These are phyloP conservation scores for Theonella swinhoei DNA, from an alignment of 37 sponge, comb jelly and placozoan genomes.

Conservation along the genomic window DNA sequence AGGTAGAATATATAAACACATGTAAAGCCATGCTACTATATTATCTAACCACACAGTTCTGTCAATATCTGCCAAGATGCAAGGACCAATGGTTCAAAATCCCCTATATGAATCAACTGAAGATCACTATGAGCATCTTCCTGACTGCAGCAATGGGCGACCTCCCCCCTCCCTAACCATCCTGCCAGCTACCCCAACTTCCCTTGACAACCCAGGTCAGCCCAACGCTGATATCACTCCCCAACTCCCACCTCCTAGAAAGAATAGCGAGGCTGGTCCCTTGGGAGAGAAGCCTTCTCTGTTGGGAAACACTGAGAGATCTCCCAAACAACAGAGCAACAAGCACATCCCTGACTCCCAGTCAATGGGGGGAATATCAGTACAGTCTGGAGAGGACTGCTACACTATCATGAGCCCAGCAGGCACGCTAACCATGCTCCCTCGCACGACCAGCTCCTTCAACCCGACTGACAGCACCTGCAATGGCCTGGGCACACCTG, in stretches of 20 bases:
- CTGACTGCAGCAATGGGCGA: not conserved
- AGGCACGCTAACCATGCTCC: not conserved
- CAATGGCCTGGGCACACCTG: no score
- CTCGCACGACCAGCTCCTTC: not conserved
- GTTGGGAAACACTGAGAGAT: not conserved
- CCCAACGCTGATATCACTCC: not conserved
- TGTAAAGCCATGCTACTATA: no score
- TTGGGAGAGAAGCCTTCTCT: no score
- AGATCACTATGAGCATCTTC: not conserved
- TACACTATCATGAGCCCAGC: constrained; percentile 29
- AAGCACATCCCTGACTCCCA: not conserved
- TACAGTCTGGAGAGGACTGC: not conserved
- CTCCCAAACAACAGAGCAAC: not conserved
- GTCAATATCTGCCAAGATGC: no score
- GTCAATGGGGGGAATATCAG: not conserved
- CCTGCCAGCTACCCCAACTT: not conserved
- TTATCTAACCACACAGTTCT: no score
- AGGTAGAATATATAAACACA: no score
- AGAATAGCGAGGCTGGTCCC: not conserved
- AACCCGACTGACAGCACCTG: no score
- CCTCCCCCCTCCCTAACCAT: not conserved
- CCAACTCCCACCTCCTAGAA: not conserved
- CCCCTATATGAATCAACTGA: not conserved
- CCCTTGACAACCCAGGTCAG: not conserved
- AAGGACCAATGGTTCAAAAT: not conserved